Evolutionary conservation across 2,888 invertebrate genomes (phyloP).

Genomic region (Ernsta delagoae): DNA sequence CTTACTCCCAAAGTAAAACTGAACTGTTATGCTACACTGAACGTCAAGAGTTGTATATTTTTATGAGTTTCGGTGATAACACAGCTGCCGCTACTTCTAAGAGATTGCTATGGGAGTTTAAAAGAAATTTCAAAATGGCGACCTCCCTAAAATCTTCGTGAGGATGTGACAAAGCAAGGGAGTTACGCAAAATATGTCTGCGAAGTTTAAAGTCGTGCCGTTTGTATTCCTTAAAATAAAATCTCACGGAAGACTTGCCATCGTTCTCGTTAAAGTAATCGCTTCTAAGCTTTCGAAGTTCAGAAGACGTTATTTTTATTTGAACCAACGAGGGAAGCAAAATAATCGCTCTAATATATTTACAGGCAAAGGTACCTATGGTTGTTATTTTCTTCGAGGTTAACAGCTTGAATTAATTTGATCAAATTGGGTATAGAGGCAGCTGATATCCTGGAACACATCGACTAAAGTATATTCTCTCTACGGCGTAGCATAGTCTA

Average conservation of each 20-base stretch:
- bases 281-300: conserved; percentile 22
- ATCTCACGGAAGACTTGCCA: conserved; percentile 29
- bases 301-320: conserved; percentile 24
- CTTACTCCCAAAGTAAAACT: conserved; percentile 71
- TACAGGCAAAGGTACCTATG: no score
- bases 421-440: no score
- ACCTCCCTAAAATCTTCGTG: conserved; percentile 23
- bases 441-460: no score
- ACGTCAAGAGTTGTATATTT: conserved; percentile 65
- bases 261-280: conserved; percentile 30
- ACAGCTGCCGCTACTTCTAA: conserved; percentile 54
- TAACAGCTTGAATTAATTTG: no score
- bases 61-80: conserved; percentile 57
- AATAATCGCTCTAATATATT: neutral
- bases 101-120: conserved; percentile 53
- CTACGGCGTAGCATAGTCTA: no score
- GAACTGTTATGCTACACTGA: conserved; percentile 65
- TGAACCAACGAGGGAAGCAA: neutral
- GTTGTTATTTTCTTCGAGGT: no score
- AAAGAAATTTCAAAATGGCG: conserved; percentile 37
- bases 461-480: no score
- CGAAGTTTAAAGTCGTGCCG: conserved; percentile 34
- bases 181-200: conserved; percentile 37
- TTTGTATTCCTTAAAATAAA: conserved; percentile 35
- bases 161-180: conserved; percentile 26